These are phyloP conservation scores for Melanotus villosus DNA, from an alignment of 2,888 invertebrate species.

Conservation along the genomic window DNA sequence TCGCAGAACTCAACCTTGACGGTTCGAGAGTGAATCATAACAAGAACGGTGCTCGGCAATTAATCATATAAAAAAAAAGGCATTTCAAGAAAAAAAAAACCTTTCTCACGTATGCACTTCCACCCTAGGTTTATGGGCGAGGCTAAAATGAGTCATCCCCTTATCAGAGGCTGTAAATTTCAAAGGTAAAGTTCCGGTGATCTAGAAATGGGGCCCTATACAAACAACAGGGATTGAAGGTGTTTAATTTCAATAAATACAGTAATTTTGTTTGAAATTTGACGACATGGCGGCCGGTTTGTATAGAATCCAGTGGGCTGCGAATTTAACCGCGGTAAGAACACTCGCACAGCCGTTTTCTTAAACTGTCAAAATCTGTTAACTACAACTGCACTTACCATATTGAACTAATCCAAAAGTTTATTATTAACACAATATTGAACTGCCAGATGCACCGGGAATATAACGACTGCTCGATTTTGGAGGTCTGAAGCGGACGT, in stretches of 20 bases:
- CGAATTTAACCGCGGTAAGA: constrained; percentile 17
- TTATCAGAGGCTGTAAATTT: constrained; percentile 4
- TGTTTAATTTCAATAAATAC: too few species aligned
- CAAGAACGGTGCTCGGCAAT: constrained; percentile 31
- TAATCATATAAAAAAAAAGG: constrained; percentile 21
- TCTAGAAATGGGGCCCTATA: background rate
- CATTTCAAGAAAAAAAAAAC: constrained; percentile 43
- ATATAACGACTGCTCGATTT: constrained; percentile 63
- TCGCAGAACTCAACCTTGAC: constrained; percentile 47
- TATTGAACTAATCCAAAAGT: constrained; percentile 62
- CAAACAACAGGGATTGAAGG: too few species aligned
- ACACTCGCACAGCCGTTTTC: constrained; percentile 1
- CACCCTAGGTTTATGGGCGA: constrained; percentile 50
- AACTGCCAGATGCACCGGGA: constrained; percentile 64
- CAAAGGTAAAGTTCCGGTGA: too few species aligned
- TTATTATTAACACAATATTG: constrained; percentile 59
- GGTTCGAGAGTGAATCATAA: constrained; percentile 50
- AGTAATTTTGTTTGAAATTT: constrained; percentile 50
- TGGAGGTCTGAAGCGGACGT: constrained; percentile 67
- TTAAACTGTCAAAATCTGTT: constrained; percentile 24
- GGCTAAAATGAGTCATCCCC: constrained; percentile 46
- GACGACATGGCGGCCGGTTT: constrained; percentile 62
- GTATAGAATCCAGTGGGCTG: constrained; percentile 45
- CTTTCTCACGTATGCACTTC: constrained; percentile 36
- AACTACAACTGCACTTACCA: constrained; percentile 61